Base-by-base conservation (phyloP, 1,140 invertebrate species). In the Drosophila oshimai region DNA sequence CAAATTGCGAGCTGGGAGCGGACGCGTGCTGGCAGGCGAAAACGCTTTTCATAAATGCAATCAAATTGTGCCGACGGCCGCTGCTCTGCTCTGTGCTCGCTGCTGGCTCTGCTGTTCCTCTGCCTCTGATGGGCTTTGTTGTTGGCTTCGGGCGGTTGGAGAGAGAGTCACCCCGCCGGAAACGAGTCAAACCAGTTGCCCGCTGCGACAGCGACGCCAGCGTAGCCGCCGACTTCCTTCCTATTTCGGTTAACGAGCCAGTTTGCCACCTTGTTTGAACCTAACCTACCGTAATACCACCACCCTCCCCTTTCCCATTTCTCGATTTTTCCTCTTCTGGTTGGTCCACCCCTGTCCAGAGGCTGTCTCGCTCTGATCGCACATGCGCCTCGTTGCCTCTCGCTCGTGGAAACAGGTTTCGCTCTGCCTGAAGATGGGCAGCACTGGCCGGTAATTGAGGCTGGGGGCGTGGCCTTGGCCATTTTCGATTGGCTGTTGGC, bases 201-300 rank as follows among this genome's bases (percentile, higher is more conserved):
- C 53, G 41, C 45, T 49, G 68, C 64, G 50, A 22, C 22, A 46
- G 17, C 60, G 57, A 29, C 70, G 31, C 6, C 39, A 34, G 15
- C 58, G 13, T 7, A 37, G 57, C 15, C 53, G 50, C 49, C 57
- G 69, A 73, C 78, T 89, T 72, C 81, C 81, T 87, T 87, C 81
- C 81, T 87, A 70, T 76, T 81, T 87, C 60, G 81, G 81, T 87
- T 86, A 87, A 86, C 73, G 81, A 87, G 81, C 81, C 81, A 71
- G 81, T 81, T 87, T 87, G 76, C 83, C 81, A 87, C 76, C 81
- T 87, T 87, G 81, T 87, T 87, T 87, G 77, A 80, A 89, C 89
- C 84, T 90, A 90, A 90, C 89, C 89, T 90, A 90, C 89, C 86
- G 70, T 90, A 90, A 90, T 90, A 89, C 71, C 49, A 24, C 51